Conservation (phyloP, 2,797 vertebrate species). For the Ptychadena robeensis region DNA sequence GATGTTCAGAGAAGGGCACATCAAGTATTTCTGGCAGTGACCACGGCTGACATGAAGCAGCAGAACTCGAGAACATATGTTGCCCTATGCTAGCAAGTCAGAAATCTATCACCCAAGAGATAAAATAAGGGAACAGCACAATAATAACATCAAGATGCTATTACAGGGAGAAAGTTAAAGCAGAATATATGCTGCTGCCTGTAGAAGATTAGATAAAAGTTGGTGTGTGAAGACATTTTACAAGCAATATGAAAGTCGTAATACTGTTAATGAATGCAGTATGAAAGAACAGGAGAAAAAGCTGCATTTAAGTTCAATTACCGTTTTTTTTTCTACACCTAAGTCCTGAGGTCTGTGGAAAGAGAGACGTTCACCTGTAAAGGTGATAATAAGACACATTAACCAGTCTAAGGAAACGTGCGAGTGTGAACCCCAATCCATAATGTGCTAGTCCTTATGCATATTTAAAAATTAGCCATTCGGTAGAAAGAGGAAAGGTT, state of each 20-base stretch:
- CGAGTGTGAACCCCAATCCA: constrained; percentile 36
- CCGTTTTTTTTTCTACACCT: constrained; percentile 20
- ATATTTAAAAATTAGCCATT: constrained; percentile 14
- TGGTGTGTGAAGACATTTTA: constrained; percentile 38
- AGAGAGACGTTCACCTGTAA: constrained; percentile 39
- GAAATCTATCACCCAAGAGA: constrained; percentile 66
- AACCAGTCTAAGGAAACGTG: constrained; percentile 23
- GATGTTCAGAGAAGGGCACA: constrained; percentile 67
- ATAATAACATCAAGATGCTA: constrained; percentile 61
- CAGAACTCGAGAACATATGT: constrained; percentile 67
- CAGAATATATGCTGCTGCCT: not conserved
- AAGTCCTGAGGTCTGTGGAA: constrained; percentile 41
- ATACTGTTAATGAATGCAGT: constrained; percentile 56
- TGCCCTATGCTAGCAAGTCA: constrained; percentile 63
- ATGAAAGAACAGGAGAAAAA: constrained; percentile 41
- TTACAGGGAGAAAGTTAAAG: constrained; percentile 62
- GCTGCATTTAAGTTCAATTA: constrained; percentile 52
- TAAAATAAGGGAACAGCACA: constrained; percentile 60
- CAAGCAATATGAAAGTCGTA: constrained; percentile 35
- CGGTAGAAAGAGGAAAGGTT: constrained; percentile 6
- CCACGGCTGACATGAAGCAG: constrained; percentile 65
- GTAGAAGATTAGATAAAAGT: constrained; percentile 45
- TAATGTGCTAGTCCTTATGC: constrained; percentile 27
- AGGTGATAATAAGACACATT: constrained; percentile 61
- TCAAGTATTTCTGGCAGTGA: constrained; percentile 67